phyloP scores from a whole-genome alignment of 2,888 invertebrate species.

The Ethmia dodecea region DNA sequence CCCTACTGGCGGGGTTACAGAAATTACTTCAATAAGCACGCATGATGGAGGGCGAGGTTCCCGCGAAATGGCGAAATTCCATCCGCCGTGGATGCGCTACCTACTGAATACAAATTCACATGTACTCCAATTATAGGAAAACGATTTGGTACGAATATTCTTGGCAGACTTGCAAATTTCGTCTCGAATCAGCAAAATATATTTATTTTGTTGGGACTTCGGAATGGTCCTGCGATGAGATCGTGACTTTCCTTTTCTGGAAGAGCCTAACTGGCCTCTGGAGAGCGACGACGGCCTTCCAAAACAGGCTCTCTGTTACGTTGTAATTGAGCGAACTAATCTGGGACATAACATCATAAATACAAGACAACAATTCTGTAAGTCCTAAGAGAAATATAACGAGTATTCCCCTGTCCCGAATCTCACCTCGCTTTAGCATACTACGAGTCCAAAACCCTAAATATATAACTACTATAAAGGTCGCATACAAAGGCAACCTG shows the following conservation, averaged over 20 bases:
- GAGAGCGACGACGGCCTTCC: conserved; percentile 23
- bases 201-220: conserved; percentile 71
- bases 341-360: no score
- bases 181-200: conserved; percentile 73
- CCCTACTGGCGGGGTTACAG: conserved; percentile 43
- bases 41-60: conserved; percentile 67
- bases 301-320: conserved; percentile 28
- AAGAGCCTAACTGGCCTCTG: conserved; percentile 37
- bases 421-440: no score
- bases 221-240: conserved; percentile 55
- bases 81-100: conserved; percentile 71
- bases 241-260: conserved; percentile 54
- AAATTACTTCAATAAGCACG: conserved; percentile 73
- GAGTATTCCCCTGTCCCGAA: no score
- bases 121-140: conserved; percentile 78
- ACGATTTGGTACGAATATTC: conserved; percentile 77
- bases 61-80: conserved; percentile 70
- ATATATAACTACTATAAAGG: no score
- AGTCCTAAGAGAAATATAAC: no score
- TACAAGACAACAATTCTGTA: no score
- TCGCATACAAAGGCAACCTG: no score
- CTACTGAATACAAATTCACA: conserved; percentile 77
- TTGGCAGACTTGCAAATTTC: conserved; percentile 77
- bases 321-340: conserved; percentile 15
- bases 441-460: no score